Evolutionary conservation across 2,797 vertebrate species (phyloP).

Genomic region (Xyrichtys novacula): DNA sequence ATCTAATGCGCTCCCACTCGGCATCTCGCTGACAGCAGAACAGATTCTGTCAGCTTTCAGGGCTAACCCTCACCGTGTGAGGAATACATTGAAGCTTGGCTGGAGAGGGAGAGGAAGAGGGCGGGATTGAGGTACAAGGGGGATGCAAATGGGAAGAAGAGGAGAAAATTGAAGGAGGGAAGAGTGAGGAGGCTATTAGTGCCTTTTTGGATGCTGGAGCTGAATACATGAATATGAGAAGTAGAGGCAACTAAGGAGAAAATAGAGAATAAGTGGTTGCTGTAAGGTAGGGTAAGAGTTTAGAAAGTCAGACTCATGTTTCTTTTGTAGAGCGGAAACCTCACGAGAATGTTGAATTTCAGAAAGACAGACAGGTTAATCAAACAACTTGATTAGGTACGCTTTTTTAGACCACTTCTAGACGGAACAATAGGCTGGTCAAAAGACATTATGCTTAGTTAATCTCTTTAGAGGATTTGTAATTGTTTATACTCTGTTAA

Average conservation of each 20-base stretch:
- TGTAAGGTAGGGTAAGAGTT: conserved; percentile 28
- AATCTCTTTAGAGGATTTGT: no score
- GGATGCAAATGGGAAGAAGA: conserved; percentile 60
- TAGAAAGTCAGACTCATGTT: conserved; percentile 29
- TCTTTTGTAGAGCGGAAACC: conserved; percentile 31
- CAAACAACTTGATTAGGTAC: no score
- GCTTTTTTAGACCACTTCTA: no score
- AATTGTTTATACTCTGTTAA: no score
- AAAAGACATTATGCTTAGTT: no score
- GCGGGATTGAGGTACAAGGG: conserved; percentile 22
- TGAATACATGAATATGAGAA: conserved; percentile 71
- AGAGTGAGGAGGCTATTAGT: conserved; percentile 66
- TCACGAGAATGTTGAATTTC: background rate
- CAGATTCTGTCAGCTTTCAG: conserved; percentile 80
- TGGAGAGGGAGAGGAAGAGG: conserved; percentile 38
- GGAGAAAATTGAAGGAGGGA: conserved; percentile 36
- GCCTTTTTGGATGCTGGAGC: conserved; percentile 42
- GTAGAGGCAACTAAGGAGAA: conserved; percentile 30
- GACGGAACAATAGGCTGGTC: background rate
- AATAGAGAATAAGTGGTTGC: conserved; percentile 37
- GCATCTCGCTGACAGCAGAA: conserved; percentile 79
- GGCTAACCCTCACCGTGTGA: conserved; percentile 68
- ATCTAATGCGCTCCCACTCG: conserved; percentile 78
- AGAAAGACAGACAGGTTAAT: conserved; percentile 19
- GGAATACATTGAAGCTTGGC: conserved; percentile 63